Conservation (phyloP, 2,113 vertebrate genomes). For the Tonatia bakeri region DNA sequence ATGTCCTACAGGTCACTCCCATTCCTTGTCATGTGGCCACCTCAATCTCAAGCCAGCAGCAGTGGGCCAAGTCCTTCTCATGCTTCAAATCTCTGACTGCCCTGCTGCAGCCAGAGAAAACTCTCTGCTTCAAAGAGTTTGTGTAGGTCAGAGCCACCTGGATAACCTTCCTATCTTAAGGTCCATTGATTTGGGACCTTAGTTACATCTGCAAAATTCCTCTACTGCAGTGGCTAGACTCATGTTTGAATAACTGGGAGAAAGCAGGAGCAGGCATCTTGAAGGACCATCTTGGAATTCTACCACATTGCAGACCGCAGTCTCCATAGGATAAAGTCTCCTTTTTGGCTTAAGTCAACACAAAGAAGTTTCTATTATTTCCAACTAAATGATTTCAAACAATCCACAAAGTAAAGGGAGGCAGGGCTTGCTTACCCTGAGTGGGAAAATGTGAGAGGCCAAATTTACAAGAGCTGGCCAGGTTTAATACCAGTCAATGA, state of each 20-base stretch:
- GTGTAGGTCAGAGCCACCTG: not conserved
- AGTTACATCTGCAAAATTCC: not conserved
- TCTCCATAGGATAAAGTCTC: not conserved
- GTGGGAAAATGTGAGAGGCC: not conserved
- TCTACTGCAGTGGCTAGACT: not conserved
- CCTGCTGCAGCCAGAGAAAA: not conserved
- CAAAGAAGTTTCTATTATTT: not conserved
- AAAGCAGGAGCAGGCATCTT: not conserved
- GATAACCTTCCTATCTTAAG: not conserved
- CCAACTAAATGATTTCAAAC: not conserved
- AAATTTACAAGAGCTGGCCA: not conserved
- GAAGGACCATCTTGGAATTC: not conserved
- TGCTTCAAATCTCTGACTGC: not conserved
- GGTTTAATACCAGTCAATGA: not conserved
- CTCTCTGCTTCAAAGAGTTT: not conserved
- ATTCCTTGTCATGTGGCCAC: not conserved
- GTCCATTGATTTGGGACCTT: not conserved
- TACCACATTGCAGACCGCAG: not conserved
- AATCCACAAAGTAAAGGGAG: not conserved
- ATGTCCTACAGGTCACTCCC: not conserved
- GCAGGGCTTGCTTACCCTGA: not conserved
- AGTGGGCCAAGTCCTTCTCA: not conserved
- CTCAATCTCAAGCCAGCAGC: not conserved
- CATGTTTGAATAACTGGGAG: not conserved
- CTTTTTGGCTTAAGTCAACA: not conserved